Evolutionary conservation across 1,140 invertebrate species (phyloP), one percentile per base, ranked within the genome.

Genomic region (Phortica variegata): DNA sequence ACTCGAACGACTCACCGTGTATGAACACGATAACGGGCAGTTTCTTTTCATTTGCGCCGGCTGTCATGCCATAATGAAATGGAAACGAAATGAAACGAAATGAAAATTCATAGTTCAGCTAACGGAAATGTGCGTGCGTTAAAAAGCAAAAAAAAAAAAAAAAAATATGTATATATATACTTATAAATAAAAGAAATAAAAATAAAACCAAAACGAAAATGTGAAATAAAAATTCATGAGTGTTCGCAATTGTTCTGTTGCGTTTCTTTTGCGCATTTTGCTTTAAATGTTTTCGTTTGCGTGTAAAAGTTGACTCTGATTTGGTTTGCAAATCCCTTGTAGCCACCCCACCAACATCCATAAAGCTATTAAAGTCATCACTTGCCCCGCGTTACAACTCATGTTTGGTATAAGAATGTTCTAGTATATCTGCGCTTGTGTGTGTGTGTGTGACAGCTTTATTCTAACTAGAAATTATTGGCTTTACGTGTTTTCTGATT

Each of bases 1-100:
- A 95, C 60, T 94, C 90, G 73, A 91, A 95, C 36, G 91, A 94
- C 68, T 97, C 93, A 0, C 95, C 94, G 72, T 97, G 95, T 53
- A 97, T 88, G 80, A 91, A 97, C 17, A 97, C 84, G 53, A 97
- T 80, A 4, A 97, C 93, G 15, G 94, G 90, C 77, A 90, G 83
- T 63, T 84, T 87, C 31, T 81, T 83, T 70, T 82, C 83, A 19
- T 75, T 66, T 39, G 75, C 78, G 39, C 80, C 82, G 58, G 78
- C 68, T 78, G 68, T 50, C 10, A n/a, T n/a, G n/a, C n/a, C n/a
- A n/a, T n/a, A n/a, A n/a, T 5, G 33, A n/a, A 26, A 16, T 16
- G 4, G 9, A 56, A 75, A 69, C 21, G 29, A 49, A 23, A 34
- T 7, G 34, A 19, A 39, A 41, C 43, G 33, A 29, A 32, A 46